Conservation (phyloP, 1,140 invertebrate species). For the Nilaparvata lugens region DNA sequence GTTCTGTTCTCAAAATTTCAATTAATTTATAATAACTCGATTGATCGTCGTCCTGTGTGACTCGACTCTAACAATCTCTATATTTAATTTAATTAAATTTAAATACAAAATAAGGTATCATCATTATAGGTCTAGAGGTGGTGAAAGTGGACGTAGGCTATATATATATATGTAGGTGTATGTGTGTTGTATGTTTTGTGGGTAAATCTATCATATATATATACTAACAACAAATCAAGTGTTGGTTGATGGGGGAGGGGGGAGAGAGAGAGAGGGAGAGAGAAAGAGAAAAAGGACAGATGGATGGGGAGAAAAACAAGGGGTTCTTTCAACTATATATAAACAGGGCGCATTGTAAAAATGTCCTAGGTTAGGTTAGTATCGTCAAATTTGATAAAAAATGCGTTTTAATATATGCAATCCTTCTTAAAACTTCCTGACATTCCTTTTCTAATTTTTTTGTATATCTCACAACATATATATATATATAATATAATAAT, state of each 20-base stretch:
- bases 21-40: conserved; percentile 12
- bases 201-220: too few species aligned
- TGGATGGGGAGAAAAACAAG: conserved; percentile 1
- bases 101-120: conserved; percentile 10
- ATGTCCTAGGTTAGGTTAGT: neutral
- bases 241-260: too few species aligned
- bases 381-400: conserved; percentile 12
- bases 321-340: conserved; percentile 11
- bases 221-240: conserved; percentile 6
- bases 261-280: conserved; percentile 11
- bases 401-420: conserved; percentile 5
- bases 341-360: conserved; percentile 10
- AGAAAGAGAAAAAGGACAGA: conserved; percentile 11
- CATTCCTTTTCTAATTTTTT: conserved; percentile 14
- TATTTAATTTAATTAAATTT: conserved; percentile 17
- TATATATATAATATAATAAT: conserved; percentile 18
- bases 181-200: too few species aligned
- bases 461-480: conserved; percentile 16
- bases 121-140: conserved; percentile 5
- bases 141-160: too few species aligned
- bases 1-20: conserved; percentile 13
- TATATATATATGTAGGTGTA: too few species aligned
- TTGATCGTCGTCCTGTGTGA: neutral
- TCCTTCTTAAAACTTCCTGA: conserved; percentile 10
- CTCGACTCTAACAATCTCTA: conserved; percentile 15